These are phyloP conservation scores for Apolygus lucorum DNA, from an alignment of 1,140 invertebrate genomes.

Conservation along the genomic window DNA sequence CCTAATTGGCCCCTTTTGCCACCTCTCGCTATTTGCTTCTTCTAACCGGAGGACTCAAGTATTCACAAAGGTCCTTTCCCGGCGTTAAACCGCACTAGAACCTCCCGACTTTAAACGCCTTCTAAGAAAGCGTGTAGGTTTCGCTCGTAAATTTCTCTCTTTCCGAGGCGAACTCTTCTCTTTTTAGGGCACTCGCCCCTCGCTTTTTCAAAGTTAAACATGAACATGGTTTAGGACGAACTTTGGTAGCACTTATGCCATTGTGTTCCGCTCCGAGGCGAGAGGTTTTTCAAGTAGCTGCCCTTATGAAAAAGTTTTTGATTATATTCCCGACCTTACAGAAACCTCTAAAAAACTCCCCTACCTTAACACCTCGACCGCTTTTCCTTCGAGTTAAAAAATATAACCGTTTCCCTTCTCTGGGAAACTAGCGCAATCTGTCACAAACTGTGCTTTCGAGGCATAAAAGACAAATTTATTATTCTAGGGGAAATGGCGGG, in stretches of 20 bases:
- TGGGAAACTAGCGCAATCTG: neutral
- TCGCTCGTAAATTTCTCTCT: neutral
- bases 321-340: neutral
- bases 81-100: neutral
- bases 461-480: slow-evolving; percentile 2
- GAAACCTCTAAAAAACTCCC: neutral
- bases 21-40: too few relatives aligned
- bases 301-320: neutral
- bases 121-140: neutral
- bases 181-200: neutral
- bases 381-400: neutral
- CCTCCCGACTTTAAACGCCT: too few relatives aligned
- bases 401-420: neutral
- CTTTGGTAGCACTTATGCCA: neutral
- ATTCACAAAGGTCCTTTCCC: neutral
- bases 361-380: neutral
- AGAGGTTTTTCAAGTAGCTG: neutral
- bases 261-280: neutral
- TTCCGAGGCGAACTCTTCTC: neutral
- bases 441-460: neutral
- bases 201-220: neutral
- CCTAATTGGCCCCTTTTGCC: too few relatives aligned
- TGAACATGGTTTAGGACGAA: neutral
- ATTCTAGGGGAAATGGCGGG: neutral
- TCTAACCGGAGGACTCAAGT: too few relatives aligned